These are phyloP conservation scores for Coleophora flavipennella DNA, from an alignment of 2,888 invertebrate species.

Conservation along the genomic window DNA sequence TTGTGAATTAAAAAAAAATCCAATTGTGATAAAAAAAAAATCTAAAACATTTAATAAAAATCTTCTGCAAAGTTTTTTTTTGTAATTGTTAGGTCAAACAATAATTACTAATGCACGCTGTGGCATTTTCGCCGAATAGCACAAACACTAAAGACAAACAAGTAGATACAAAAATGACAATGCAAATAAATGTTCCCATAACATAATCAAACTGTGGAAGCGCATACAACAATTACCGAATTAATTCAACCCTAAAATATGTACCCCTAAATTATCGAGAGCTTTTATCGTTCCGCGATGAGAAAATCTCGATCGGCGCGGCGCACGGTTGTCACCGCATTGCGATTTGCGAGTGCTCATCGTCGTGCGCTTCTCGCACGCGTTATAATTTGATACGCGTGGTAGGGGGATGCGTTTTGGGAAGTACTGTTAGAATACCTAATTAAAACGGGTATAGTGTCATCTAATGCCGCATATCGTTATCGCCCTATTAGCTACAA, in stretches of 20 bases:
- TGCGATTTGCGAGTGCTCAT: conserved; percentile 25
- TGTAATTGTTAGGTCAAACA: too few species aligned
- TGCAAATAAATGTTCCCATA: conserved; percentile 1
- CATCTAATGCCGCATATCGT: too few species aligned
- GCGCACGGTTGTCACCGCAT: conserved; percentile 51
- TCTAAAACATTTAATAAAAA: too few species aligned
- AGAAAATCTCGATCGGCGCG: conserved; percentile 32
- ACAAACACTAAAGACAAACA: too few species aligned
- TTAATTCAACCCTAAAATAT: conserved; percentile 34
- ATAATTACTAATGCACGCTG: too few species aligned
- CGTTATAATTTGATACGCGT: conserved; percentile 39
- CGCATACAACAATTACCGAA: conserved; percentile 23
- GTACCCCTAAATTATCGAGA: conserved; percentile 7
- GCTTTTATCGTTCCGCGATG: conserved; percentile 20
- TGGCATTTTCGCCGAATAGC: too few species aligned
- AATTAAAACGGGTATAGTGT: too few species aligned
- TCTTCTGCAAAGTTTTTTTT: too few species aligned
- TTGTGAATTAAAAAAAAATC: too few species aligned
- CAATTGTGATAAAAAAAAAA: too few species aligned
- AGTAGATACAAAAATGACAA: background rate
- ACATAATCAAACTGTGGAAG: conserved; percentile 9
- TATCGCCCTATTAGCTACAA: too few species aligned
- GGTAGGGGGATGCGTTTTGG: conserved; percentile 18
- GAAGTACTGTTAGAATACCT: too few species aligned
- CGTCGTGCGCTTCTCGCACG: conserved; percentile 23